A percentile compares a stretch with the other conserved stretches of the same genome.
phyloP scores from a whole-genome alignment of 2,113 vertebrate genomes.

The Gavialis gangeticus region DNA sequence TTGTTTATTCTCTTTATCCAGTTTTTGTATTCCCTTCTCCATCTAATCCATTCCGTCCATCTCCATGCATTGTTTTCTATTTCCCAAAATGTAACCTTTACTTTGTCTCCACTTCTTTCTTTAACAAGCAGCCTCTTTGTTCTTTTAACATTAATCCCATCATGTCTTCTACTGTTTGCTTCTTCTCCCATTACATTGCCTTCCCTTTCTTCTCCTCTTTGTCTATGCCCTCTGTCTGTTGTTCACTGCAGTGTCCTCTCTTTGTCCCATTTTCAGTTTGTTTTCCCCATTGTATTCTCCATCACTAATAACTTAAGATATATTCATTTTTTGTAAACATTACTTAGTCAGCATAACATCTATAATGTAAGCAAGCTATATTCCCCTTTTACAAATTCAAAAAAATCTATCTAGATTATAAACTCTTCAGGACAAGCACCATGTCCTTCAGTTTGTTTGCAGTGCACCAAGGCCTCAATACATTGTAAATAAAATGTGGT shows the following conservation, averaged over 20 bases:
- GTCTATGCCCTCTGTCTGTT: background rate
- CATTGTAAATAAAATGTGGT: background rate
- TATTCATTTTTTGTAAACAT: background rate
- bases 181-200: conserved; percentile 7
- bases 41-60: background rate
- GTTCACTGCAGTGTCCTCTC: background rate
- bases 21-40: background rate
- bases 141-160: conserved; percentile 43
- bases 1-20: background rate
- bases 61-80: background rate
- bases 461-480: background rate
- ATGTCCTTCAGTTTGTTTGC: background rate
- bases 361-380: background rate
- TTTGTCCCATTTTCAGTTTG: background rate
- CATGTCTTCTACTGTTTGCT: background rate
- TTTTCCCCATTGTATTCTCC: background rate
- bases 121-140: background rate
- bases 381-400: background rate
- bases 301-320: background rate
- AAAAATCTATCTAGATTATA: background rate
- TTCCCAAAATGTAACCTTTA: background rate
- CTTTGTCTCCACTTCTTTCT: background rate
- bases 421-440: background rate
- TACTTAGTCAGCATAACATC: background rate
- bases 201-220: background rate